Percentiles rank a stretch among this genome's conserved stretches.
phyloP scores from a whole-genome alignment of 2,888 invertebrate species.

The Zonitis immaculata region DNA sequence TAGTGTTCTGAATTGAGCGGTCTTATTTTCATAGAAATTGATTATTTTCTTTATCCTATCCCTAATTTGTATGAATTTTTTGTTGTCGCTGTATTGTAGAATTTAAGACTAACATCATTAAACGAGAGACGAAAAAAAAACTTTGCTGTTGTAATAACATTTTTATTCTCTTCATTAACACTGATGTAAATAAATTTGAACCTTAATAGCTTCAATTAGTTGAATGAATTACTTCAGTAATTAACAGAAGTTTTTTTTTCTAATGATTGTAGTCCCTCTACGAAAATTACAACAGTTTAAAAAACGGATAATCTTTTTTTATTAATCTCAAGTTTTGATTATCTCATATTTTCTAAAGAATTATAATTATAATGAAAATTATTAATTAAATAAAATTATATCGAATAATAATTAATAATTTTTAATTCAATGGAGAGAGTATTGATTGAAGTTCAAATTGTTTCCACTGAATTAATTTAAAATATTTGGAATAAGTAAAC shows the following conservation, averaged over 20 bases:
- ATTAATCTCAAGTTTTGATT: slow-evolving; percentile 2
- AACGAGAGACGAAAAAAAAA: no score
- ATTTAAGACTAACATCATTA: no score
- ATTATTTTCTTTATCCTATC: not conserved
- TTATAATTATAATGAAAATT: no score
- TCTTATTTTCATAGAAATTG: not conserved
- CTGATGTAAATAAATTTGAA: not conserved
- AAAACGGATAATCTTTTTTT: not conserved
- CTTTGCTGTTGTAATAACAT: not conserved
- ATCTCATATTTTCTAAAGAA: not conserved
- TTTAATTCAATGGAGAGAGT: no score
- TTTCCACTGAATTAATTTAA: no score
- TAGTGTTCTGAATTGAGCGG: not conserved
- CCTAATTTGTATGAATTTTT: no score
- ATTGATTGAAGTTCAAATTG: no score
- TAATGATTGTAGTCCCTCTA: not conserved
- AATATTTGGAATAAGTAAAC: no score
- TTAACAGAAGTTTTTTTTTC: not conserved
- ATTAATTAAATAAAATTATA: no score
- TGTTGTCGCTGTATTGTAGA: no score
- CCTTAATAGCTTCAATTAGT: not conserved
- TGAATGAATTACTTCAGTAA: not conserved
- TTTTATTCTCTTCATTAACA: slow-evolving; percentile 1
- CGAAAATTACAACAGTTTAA: not conserved
- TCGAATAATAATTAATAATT: no score